Evolutionary conservation across 2,888 invertebrate genomes (phyloP).

Genomic region (Eupithecia subumbrata): DNA sequence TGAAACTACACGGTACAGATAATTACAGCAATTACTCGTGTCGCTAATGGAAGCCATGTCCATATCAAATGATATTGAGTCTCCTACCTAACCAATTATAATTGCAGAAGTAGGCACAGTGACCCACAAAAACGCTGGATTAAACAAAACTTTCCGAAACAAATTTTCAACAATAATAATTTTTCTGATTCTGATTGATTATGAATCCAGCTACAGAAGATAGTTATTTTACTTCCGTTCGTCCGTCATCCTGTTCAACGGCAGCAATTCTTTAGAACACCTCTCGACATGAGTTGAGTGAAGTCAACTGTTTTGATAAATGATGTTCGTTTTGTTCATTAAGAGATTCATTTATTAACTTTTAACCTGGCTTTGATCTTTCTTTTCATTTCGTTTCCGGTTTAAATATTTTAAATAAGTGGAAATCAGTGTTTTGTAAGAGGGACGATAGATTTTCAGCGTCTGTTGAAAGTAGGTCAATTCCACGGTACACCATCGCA

Average conservation of each 20-base stretch:
- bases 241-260: not conserved
- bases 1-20: slow-evolving; percentile 35
- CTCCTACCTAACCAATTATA: slow-evolving; percentile 22
- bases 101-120: slow-evolving; percentile 19
- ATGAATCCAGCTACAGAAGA: not conserved
- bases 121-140: not conserved
- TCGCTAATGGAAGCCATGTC: slow-evolving; percentile 48
- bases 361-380: slow-evolving; percentile 27
- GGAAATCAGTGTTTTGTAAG: not conserved
- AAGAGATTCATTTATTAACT: slow-evolving; percentile 37
- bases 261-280: not conserved
- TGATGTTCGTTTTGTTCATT: slow-evolving; percentile 7
- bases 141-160: not conserved
- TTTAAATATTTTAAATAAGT: slow-evolving; percentile 8
- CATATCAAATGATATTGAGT: slow-evolving; percentile 46
- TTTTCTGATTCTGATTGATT: not conserved
- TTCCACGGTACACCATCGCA: not conserved
- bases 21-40: slow-evolving; percentile 42
- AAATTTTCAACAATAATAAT: not conserved
- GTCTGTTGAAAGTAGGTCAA: not conserved
- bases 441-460: not conserved
- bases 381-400: slow-evolving; percentile 10
- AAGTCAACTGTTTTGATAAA: slow-evolving; percentile 30
- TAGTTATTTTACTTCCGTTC: not conserved
- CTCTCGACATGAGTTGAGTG: slow-evolving; percentile 3